Evolutionary conservation across 2,888 invertebrate genomes (phyloP), one percentile per base, ranked within the genome.

Genomic region (Clivina fossor): DNA sequence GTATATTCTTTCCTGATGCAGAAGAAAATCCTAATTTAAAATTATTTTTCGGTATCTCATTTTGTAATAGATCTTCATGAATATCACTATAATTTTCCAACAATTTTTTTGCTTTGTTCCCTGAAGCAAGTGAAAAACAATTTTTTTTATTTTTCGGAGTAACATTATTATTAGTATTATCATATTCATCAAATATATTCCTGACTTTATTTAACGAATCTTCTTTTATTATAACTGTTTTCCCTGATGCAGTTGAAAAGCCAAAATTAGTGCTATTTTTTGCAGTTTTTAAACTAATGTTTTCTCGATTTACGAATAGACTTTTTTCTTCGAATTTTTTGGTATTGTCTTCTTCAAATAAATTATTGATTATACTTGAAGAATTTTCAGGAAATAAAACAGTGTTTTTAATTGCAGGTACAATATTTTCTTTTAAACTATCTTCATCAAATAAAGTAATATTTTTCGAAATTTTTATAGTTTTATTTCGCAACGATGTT

Each of bases 171-270:
- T 33, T 4, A n/a, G 4, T 30, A 30, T 16, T 13, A 11, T 18
- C 18, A 30, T 22, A 19, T 4, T 43, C 43, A 28, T 41, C 22
- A 19, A 33, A 53, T 5, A 37, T 37, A 11, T 56, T 50, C 32
- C 54, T 60, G 58, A 47, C 60, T 24, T 58, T 60, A 26, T 53
- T 24, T 56, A 78, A 74, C 62, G 76, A 74, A 65, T 75, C 28
- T 24, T 55, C 50, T 11, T 73, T 70, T 37, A 74, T 50, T 9
- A 41, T 51, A 1, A 73, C 65, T 16, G 60, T 54, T 61, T 71
- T 71, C 11, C 72, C 72, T 58, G 62, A 71, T n/a, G 70, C 72
- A 1, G 71, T 72, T 61, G 70, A 63, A 58, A 74, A 74, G 8
- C 69, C 61, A 43, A 9, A 38, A n/a, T 38, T 18, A 11, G 19